Evolutionary conservation across 2,113 vertebrate genomes (phyloP), one percentile per base, ranked within the genome.

Genomic region (Oxyruncus cristatus): DNA sequence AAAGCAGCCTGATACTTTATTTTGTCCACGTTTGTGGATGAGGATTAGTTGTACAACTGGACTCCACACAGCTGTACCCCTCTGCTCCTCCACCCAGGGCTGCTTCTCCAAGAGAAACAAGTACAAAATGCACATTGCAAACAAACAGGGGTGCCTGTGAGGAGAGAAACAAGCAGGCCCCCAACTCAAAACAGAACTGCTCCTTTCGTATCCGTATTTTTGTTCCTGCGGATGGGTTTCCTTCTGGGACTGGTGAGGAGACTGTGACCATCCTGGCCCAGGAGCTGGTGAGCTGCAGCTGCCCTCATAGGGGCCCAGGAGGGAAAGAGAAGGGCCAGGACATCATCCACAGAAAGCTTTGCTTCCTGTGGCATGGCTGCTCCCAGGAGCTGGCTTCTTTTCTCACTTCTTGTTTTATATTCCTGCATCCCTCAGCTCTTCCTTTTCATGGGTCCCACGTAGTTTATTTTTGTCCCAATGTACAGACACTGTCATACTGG

Each of bases 391-490:
- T 89, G 74, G 28, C 33, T 87, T 92, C n/a, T 87, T n/a, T 89
- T 91, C 58, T 62, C 53, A 39, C 59, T 90, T 92, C 91, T 95
- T 62, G 18, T 80, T 94, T 93, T 82, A 92, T 73, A 79, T 77
- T 90, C 59, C 55, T 88, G 17, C 52, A 86, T 88, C 76, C 56
- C 19, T 90, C 89, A 92, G 78, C 42, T 74, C 85, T 85, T 85
- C 81, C 74, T 85, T 93, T 89, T 55, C 71, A 63, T 11, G 1
- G 74, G 93, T 94, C 91, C 91, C 91, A 92, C 82, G 0, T 86
- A 77, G 52, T 97, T 93, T 94, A 94, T 95, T 97, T 96, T 73
- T 89, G 84, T 94, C 46, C 72, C 67, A n/a, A 44, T 74, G 92
- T 89, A 63, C 74, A 96, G 78, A 93, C 52, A 77, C 85, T 93